Evolutionary conservation across 2,797 vertebrate species (phyloP).

Genomic region (Anomalospiza imberbis): DNA sequence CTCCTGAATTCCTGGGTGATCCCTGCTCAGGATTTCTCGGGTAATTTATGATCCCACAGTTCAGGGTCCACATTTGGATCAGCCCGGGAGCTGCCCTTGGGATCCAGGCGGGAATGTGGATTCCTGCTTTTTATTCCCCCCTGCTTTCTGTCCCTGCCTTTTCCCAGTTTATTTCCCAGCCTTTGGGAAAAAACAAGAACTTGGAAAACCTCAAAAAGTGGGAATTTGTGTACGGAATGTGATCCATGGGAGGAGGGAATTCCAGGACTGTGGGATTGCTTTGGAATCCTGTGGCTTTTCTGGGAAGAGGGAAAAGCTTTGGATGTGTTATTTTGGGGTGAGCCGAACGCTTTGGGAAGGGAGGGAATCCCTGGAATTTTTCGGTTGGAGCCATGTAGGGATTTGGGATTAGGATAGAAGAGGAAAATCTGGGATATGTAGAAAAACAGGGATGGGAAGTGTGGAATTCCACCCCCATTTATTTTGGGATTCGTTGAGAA

Average conservation of each 20-base stretch:
- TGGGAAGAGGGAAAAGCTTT: background rate
- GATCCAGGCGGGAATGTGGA: fast-evolving
- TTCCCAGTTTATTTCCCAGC: background rate
- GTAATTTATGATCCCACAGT: background rate
- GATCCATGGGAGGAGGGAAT: background rate
- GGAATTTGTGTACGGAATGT: background rate
- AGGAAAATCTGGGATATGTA: background rate
- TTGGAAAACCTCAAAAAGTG: background rate
- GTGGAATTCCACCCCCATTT: background rate
- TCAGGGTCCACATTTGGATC: background rate
- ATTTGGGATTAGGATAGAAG: background rate
- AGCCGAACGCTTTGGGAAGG: background rate
- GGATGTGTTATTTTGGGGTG: background rate
- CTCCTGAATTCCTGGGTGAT: background rate
- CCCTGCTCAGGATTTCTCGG: background rate
- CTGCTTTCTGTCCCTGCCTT: background rate
- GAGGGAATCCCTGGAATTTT: background rate
- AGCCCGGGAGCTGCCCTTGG: background rate
- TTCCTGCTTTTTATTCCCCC: background rate
- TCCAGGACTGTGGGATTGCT: background rate
- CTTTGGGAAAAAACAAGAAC: background rate
- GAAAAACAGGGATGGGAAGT: background rate
- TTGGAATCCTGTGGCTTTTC: background rate
- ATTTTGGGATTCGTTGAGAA: fast-evolving
- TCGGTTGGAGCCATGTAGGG: background rate